Base-by-base conservation (phyloP, 2,888 invertebrate species). In the Agonopterix heracliana region DNA sequence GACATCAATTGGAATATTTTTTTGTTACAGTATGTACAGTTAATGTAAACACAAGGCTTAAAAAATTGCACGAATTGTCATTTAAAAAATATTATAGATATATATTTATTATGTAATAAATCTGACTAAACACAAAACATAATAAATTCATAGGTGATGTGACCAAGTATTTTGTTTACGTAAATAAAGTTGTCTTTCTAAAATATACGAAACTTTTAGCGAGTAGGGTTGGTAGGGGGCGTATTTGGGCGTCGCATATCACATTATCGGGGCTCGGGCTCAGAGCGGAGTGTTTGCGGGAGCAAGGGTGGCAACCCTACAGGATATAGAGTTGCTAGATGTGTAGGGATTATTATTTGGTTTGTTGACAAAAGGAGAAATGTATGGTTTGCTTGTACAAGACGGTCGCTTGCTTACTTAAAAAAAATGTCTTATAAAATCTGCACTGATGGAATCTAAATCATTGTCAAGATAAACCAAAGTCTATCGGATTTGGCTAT, bases 191-290 rank as follows among this genome's bases (percentile, higher is more conserved):
- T 46, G 46, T 26, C 48, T 41, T 48, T 42, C 44, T 48, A 52
- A 51, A 52, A 49, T 52, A 49, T 52, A 49, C 43, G 44, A 44
- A 52, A 52, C 48, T 52, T 52, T 49, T 45, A 52, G 46, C 48
- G 35, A 36, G 36, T 34, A 43, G 35, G 44, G 26, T 26, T 26
- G 26, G 26, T 26, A 26, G 41, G 51, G 44, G 43, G 41, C 43
- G 45, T 51, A 51, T 55, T 64, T 61, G 62, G 61, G 60, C 57
- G 61, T 58, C 63, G 52, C 61, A 66, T 71, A 68, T 70, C 67
- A 64, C 64, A 71, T 71, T 71, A 71, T 71, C 64, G 64, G 56
- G 61, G 56, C 55, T 60, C 59, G 52, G 57, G 53, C 54, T 53
- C 26, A 55, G 50, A 54, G 47, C 38, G 54, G 54, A 57, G 51